Percentiles rank a stretch among this genome's conserved stretches.
Evolutionary conservation across 1,140 invertebrate species (phyloP).

Genomic region (Pseudachorutes palmiensis): DNA sequence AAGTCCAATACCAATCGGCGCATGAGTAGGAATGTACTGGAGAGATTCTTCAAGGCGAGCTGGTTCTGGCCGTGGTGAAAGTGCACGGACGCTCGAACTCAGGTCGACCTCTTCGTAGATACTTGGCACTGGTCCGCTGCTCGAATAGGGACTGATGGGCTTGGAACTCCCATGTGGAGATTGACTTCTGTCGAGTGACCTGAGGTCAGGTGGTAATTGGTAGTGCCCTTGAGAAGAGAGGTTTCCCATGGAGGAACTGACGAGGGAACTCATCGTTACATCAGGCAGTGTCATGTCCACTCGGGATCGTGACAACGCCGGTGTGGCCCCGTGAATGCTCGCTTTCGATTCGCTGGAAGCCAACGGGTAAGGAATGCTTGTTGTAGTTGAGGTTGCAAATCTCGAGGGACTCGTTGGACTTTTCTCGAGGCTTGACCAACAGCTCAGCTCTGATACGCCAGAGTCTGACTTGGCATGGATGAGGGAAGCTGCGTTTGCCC

Average conservation of each 20-base stretch:
- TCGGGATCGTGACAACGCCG: conserved; percentile 17
- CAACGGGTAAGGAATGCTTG: conserved; percentile 23
- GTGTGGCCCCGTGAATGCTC: conserved; percentile 39
- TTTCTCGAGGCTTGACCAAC: conserved; percentile 71
- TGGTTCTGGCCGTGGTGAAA: too few species aligned
- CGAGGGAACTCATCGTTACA: background rate
- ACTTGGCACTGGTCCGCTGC: too few species aligned
- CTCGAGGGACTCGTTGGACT: conserved; percentile 52
- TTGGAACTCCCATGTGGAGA: conserved; percentile 1
- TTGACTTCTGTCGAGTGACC: background rate
- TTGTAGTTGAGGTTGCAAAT: conserved; percentile 17
- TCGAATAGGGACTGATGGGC: too few species aligned
- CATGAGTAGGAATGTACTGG: background rate
- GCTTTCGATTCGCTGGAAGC: background rate
- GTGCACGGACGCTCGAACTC: too few species aligned
- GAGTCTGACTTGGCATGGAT: conserved; percentile 70
- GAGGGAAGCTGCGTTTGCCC: conserved; percentile 56
- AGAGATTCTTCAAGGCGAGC: too few species aligned
- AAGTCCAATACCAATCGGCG: conserved; percentile 18
- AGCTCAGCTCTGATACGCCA: conserved; percentile 73
- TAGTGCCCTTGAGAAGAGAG: background rate
- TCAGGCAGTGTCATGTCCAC: conserved; percentile 19
- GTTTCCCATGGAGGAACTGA: background rate
- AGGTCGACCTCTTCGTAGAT: too few species aligned
- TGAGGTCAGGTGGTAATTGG: background rate